phyloP scores from a whole-genome alignment of 2,888 invertebrate species.

The Hirtodrosophila cameraria region DNA sequence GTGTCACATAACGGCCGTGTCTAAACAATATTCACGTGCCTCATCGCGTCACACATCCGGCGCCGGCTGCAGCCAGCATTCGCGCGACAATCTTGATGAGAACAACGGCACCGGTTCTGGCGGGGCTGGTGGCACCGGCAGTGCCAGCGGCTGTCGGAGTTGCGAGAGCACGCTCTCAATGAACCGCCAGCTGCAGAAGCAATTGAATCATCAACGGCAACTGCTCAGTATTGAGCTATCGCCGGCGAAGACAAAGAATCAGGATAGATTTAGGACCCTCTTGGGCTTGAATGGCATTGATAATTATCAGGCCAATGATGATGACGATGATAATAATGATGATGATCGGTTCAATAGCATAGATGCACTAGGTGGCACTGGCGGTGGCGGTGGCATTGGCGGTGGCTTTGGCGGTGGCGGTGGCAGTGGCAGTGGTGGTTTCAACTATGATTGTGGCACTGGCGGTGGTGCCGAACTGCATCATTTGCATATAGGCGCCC shows the following conservation, averaged over 20 bases:
- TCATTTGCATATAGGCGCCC: slow-evolving; percentile 84
- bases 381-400: slow-evolving; percentile 34
- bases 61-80: slow-evolving; percentile 82
- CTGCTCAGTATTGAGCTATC: slow-evolving; percentile 84
- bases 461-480: slow-evolving; percentile 82
- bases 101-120: slow-evolving; percentile 74
- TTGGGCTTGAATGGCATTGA: slow-evolving; percentile 84
- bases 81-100: slow-evolving; percentile 83
- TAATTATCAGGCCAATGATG: slow-evolving; percentile 78
- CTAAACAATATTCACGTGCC: slow-evolving; percentile 84
- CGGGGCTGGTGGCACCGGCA: slow-evolving; percentile 58
- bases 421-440: slow-evolving; percentile 38
- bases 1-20: slow-evolving; percentile 89
- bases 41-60: slow-evolving; percentile 82
- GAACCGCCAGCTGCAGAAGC: slow-evolving; percentile 84
- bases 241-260: slow-evolving; percentile 83
- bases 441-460: slow-evolving; percentile 45
- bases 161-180: slow-evolving; percentile 83
- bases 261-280: slow-evolving; percentile 84
- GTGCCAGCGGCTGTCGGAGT: slow-evolving; percentile 77
- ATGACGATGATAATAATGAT: slow-evolving; percentile 80
- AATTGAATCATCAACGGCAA: slow-evolving; percentile 84
- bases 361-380: slow-evolving; percentile 60
- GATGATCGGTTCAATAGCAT: slow-evolving; percentile 71
- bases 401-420: slow-evolving; percentile 41